A percentile compares a stretch with the other conserved stretches of the same genome.
These are phyloP conservation scores for Oryzias javanicus DNA, from an alignment of 2,113 vertebrate genomes.

Conservation along the genomic window DNA sequence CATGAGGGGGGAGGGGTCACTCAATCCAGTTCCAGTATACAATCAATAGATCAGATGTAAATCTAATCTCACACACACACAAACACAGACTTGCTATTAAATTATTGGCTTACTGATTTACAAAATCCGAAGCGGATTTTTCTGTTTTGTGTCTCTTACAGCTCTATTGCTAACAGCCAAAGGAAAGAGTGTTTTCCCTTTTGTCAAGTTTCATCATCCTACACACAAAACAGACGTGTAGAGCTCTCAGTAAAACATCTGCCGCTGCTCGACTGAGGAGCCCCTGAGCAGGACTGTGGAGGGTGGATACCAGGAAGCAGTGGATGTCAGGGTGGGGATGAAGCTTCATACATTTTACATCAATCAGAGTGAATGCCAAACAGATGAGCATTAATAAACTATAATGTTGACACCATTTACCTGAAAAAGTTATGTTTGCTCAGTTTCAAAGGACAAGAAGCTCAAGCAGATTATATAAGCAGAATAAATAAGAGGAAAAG, in stretches of 20 bases:
- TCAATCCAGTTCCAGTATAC: too few relatives aligned
- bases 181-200: conserved; percentile 18
- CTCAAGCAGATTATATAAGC: conserved; percentile 3
- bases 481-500: conserved; percentile 7
- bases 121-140: conserved; percentile 9
- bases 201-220: conserved; percentile 33
- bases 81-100: too few relatives aligned
- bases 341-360: conserved; percentile 72
- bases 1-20: too few relatives aligned
- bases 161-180: conserved; percentile 17
- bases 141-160: conserved; percentile 6
- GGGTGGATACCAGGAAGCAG: conserved; percentile 15
- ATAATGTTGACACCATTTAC: conserved; percentile 35
- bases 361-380: conserved; percentile 44
- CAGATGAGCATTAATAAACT: conserved; percentile 62
- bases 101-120: not conserved
- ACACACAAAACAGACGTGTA: conserved; percentile 35
- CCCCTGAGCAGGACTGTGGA: conserved; percentile 20
- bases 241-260: conserved; percentile 27
- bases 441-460: not conserved
- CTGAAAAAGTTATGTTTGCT: conserved; percentile 17
- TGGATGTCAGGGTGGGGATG: conserved; percentile 1
- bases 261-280: conserved; percentile 30
- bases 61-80: too few relatives aligned
- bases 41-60: too few relatives aligned